Conservation (phyloP, 2,888 invertebrate genomes). For the Xanthia icteritia region DNA sequence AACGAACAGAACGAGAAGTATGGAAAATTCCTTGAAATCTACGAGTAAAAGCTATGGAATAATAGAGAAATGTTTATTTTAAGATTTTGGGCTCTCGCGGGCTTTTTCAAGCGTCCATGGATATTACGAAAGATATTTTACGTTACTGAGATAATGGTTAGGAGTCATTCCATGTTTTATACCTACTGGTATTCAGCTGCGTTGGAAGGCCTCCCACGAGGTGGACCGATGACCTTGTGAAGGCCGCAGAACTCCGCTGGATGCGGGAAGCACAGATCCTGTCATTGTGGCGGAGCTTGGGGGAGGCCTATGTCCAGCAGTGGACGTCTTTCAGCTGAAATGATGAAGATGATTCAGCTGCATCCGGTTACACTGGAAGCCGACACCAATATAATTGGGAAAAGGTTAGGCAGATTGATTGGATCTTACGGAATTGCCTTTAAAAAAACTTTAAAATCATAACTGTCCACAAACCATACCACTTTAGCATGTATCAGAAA, state of each 20-base stretch:
- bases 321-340: too few relatives aligned
- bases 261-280: too few relatives aligned
- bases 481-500: neutral
- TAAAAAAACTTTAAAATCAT: neutral
- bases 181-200: neutral
- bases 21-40: neutral
- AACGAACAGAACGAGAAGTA: neutral
- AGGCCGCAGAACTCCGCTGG: too few relatives aligned
- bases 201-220: too few relatives aligned
- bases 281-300: too few relatives aligned
- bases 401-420: neutral
- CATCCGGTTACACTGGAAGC: neutral
- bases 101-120: neutral
- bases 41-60: neutral
- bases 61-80: constrained; percentile 4
- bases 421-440: neutral
- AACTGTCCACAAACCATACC: neutral
- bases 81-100: constrained; percentile 5
- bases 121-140: neutral
- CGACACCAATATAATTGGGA: neutral
- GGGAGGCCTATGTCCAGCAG: too few relatives aligned
- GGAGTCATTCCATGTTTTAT: neutral
- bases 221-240: too few relatives aligned
- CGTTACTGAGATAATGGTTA: neutral
- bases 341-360: neutral